Percentiles rank a stretch among this genome's conserved stretches.
Conservation (phyloP, 2,888 invertebrate species). For the Synergus umbraculus region DNA sequence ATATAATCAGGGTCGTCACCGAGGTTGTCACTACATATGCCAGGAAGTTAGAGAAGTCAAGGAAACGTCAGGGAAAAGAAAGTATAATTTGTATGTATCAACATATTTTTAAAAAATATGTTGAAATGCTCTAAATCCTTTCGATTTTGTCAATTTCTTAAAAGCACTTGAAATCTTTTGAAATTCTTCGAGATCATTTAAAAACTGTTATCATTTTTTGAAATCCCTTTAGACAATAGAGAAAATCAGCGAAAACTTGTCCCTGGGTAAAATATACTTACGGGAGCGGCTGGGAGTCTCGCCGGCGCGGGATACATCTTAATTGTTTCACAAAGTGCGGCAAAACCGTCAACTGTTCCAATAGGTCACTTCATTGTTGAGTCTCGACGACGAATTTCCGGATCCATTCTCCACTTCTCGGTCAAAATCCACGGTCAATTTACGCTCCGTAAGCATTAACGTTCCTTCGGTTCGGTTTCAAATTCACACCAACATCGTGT, state of each 20-base stretch:
- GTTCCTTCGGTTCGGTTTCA: conserved; percentile 54
- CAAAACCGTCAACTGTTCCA: conserved; percentile 58
- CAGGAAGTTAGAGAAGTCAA: too few relatives aligned
- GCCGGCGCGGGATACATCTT: conserved; percentile 87
- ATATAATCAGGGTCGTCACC: too few relatives aligned
- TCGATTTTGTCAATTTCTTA: too few relatives aligned
- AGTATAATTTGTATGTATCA: too few relatives aligned
- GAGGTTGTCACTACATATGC: too few relatives aligned
- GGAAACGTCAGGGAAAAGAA: too few relatives aligned
- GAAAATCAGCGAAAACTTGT: conserved; percentile 4
- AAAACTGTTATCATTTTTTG: too few relatives aligned
- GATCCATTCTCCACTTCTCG: conserved; percentile 53
- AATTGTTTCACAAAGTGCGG: conserved; percentile 60
- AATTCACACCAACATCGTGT: conserved; percentile 55
- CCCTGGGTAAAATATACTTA: conserved; percentile 80
- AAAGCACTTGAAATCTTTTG: too few relatives aligned
- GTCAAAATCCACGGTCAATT: conserved; percentile 50
- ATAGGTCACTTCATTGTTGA: conserved; percentile 66
- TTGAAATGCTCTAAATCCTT: too few relatives aligned
- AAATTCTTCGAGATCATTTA: too few relatives aligned
- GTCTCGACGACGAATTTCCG: conserved; percentile 54
- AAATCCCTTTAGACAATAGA: too few relatives aligned
- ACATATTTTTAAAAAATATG: too few relatives aligned
- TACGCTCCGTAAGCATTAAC: conserved; percentile 58
- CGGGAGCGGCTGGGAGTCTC: conserved; percentile 87